phyloP scores from a whole-genome alignment of 2,888 invertebrate genomes.

The Rhagonycha lutea region DNA sequence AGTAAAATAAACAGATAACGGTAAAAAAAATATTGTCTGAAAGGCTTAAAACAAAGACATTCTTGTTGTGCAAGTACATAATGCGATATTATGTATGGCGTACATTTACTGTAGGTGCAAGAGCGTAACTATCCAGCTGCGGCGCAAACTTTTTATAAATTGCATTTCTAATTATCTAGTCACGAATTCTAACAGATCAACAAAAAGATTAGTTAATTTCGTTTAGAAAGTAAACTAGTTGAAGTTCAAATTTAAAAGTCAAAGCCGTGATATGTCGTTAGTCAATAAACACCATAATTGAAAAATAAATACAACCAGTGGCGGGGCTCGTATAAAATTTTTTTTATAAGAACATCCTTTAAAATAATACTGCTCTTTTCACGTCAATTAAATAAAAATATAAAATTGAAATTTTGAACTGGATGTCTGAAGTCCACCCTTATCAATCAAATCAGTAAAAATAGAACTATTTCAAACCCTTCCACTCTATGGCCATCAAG shows the following conservation, averaged over 20 bases:
- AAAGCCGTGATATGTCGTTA: conserved; percentile 1
- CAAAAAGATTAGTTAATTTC: conserved; percentile 11
- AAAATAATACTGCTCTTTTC: too few species aligned
- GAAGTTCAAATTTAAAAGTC: neutral
- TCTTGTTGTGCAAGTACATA: conserved; percentile 1
- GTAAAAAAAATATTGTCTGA: neutral
- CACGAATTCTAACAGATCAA: conserved; percentile 6
- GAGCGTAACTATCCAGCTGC: conserved; percentile 6
- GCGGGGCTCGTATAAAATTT: neutral
- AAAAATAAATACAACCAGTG: neutral
- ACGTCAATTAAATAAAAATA: too few species aligned
- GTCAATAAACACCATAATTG: neutral
- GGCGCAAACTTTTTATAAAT: conserved; percentile 9
- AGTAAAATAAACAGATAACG: neutral
- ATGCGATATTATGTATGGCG: neutral
- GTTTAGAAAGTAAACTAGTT: conserved; percentile 4
- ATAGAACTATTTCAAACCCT: too few species aligned
- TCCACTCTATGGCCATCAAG: too few species aligned
- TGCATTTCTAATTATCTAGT: conserved; percentile 12
- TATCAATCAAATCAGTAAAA: too few species aligned
- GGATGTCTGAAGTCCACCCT: too few species aligned
- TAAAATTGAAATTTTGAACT: too few species aligned
- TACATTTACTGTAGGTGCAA: conserved; percentile 2
- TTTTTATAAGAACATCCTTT: neutral
- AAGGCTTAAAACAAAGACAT: neutral